Evolutionary conservation across 2,797 vertebrate genomes (phyloP).

Genomic region (Anguilla anguilla): DNA sequence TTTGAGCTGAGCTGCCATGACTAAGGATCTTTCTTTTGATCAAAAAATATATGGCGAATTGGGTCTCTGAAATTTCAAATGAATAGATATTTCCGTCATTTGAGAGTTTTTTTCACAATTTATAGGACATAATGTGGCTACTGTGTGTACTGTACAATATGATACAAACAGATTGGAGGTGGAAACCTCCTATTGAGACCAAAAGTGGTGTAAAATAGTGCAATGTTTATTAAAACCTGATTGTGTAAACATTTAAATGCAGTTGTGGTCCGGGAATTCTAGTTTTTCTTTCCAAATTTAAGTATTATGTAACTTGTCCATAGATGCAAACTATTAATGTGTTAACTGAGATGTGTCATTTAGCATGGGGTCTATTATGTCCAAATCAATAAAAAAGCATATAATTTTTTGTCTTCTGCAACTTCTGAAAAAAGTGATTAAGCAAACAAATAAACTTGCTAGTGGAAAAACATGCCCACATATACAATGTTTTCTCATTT

Average conservation of each 20-base stretch:
- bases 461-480: neutral
- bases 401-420: neutral
- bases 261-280: neutral
- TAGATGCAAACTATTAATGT: neutral
- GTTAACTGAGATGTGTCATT: neutral
- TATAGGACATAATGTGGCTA: neutral
- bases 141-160: neutral
- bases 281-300: neutral
- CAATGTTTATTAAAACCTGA: neutral
- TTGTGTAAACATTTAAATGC: neutral
- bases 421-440: neutral
- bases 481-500: neutral
- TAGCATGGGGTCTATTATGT: neutral
- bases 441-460: neutral
- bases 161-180: neutral
- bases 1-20: neutral
- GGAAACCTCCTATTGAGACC: neutral
- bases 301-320: slow-evolving; percentile 48
- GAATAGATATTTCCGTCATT: neutral
- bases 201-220: neutral
- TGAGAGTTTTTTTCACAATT: neutral
- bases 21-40: neutral
- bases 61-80: neutral
- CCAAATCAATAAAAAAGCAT: neutral
- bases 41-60: neutral